Percentiles rank a stretch among this genome's conserved stretches.
Evolutionary conservation across 2,113 vertebrate genomes (phyloP).

Genomic region (Sylvietta virens): DNA sequence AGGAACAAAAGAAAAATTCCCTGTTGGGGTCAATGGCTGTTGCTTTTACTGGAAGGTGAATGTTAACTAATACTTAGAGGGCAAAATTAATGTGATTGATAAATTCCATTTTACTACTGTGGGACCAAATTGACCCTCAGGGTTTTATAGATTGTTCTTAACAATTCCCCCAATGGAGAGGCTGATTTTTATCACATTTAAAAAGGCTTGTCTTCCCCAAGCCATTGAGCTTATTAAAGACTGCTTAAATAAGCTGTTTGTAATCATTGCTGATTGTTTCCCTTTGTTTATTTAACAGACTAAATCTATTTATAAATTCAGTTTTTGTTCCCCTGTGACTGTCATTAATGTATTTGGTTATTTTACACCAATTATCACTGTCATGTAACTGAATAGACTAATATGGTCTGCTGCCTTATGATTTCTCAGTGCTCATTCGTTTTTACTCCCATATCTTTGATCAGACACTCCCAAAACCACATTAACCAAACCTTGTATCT

Average conservation of each 20-base stretch:
- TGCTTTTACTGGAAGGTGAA: not conserved
- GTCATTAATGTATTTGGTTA: not conserved
- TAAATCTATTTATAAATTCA: constrained; percentile 10
- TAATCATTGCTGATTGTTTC: constrained; percentile 45
- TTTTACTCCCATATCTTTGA: not conserved
- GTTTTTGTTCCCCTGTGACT: constrained; percentile 5
- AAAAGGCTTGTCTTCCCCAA: not conserved
- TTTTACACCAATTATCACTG: constrained; percentile 10
- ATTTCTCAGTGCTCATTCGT: not conserved
- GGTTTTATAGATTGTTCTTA: not conserved
- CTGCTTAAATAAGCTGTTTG: constrained; percentile 29
- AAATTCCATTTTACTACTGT: not conserved
- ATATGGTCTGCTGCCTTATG: not conserved
- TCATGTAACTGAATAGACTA: not conserved
- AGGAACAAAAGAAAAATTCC: not conserved
- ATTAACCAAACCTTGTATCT: not conserved
- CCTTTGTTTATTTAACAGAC: constrained; percentile 22
- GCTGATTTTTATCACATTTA: not conserved
- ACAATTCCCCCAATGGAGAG: not conserved
- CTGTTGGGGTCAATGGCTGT: not conserved
- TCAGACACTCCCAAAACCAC: not conserved
- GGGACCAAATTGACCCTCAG: not conserved
- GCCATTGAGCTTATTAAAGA: not conserved
- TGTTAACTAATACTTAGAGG: not conserved
- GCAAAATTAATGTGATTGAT: not conserved